Base-by-base conservation (phyloP, 2,888 invertebrate genomes). In the Keiferia lycopersicella region DNA sequence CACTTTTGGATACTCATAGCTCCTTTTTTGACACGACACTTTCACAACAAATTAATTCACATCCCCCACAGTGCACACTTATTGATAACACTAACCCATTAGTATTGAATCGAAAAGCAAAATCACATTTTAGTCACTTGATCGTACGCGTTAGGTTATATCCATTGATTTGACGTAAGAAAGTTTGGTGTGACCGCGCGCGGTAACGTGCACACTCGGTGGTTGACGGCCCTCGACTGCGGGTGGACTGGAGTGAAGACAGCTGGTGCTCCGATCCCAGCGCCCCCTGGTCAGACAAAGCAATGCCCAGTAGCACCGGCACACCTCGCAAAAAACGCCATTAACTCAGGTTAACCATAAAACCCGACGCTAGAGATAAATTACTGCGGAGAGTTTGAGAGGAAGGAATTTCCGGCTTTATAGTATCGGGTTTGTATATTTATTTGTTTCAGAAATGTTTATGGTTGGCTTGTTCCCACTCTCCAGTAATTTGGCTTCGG, bases 151-250 rank as follows among this genome's bases (percentile, higher is more conserved):
- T 91, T 91, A 91, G 90, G 91, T 91, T 91, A 91, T 91, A 91
- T 91, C 91, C 91, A 91, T 91, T 88, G 88, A 88, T 87, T 87
- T 87, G 87, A 88, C 89, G 90, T 91, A 91, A 90, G 81, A 91
- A 91, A 91, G 90, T 91, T 91, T 91, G 79, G 57, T 38, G 7
- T 39, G 22, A 14, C 14, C 30, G 26, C 26, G 48, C 67, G 70
- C 71, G 73, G 76, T 72, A 66, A 82, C 86, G 82, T 80, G 73
- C 73, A 68, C 64, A 56, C 56, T 26, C 67, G 67, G 69, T 74
- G 71, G 70, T 73, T 68, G 70, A 26, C 77, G 73, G 77, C 77
- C 76, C 79, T 73, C 79, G 79, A 87, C 88, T 87, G 83, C 76
- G 74, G 68, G 68, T 65, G 68, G 70, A 73, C 63, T 65, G 62